Evolutionary conservation across 2,113 vertebrate species (phyloP).

Genomic region (Egretta garzetta): DNA sequence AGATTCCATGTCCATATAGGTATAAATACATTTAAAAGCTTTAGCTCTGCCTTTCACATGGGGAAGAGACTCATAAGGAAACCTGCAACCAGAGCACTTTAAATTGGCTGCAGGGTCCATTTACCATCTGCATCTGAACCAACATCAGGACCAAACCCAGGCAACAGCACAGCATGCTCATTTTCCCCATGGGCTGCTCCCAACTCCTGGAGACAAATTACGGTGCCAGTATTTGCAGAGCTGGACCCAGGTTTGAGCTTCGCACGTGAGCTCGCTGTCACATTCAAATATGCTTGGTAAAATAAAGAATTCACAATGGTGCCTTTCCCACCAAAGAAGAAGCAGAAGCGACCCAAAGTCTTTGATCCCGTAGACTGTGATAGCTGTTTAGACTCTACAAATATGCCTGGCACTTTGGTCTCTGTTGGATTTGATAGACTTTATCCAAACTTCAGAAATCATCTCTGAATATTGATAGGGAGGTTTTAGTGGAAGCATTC

Average conservation of each 20-base stretch:
- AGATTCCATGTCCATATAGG: not conserved
- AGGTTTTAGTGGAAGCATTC: constrained; percentile 4
- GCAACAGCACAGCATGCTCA: not conserved
- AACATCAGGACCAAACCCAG: not conserved
- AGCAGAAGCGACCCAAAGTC: not conserved
- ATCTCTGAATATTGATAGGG: constrained; percentile 49
- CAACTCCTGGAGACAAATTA: not conserved
- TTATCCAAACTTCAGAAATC: constrained; percentile 30
- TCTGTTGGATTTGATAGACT: constrained; percentile 17
- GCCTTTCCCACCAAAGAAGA: not conserved
- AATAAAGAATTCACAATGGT: not conserved
- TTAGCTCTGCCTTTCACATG: not conserved
- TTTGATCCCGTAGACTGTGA: not conserved
- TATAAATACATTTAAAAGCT: not conserved
- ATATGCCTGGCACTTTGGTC: not conserved
- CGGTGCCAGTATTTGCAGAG: not conserved
- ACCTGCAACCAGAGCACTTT: not conserved
- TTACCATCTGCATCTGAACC: not conserved
- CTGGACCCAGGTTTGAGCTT: not conserved
- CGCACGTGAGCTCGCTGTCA: fast-evolving
- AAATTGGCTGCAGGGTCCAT: not conserved
- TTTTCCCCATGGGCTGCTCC: not conserved
- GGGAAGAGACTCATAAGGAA: not conserved
- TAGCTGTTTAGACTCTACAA: not conserved
- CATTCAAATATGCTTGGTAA: not conserved